Conservation (phyloP, 2,888 invertebrate species). For the Lepidocyrtoides sp. region DNA sequence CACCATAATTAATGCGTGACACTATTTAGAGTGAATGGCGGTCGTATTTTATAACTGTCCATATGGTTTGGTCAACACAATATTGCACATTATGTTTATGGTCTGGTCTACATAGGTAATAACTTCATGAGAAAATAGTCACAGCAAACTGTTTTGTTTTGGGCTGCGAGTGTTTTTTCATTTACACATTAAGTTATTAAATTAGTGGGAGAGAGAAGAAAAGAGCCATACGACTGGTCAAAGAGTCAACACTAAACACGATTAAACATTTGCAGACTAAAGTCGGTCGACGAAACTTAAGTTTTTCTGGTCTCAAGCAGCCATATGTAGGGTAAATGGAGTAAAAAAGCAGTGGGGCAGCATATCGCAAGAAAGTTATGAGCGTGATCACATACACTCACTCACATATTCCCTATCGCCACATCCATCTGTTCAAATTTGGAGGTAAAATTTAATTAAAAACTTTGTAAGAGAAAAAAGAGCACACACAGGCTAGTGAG, state of each 20-base stretch:
- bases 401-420: slow-evolving; percentile 51
- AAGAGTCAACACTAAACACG: slow-evolving; percentile 39
- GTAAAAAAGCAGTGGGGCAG: not conserved
- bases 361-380: not conserved
- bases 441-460: slow-evolving; percentile 74
- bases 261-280: slow-evolving; percentile 56
- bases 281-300: slow-evolving; percentile 55
- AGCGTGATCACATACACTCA: not conserved
- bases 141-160: not conserved
- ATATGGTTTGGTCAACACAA: no score
- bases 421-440: slow-evolving; percentile 70
- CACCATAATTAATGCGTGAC: no score
- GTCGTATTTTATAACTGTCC: no score
- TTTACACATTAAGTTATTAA: slow-evolving; percentile 53
- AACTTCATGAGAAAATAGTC: not conserved
- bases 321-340: slow-evolving; percentile 12
- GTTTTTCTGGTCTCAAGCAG: not conserved
- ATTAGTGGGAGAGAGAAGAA: not conserved
- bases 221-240: not conserved
- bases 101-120: no score
- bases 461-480: slow-evolving; percentile 58
- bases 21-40: no score
- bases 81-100: no score
- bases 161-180: slow-evolving; percentile 22
- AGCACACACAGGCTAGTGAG: not conserved